These are phyloP conservation scores for Lacerta bilineata DNA, from an alignment of 2,797 vertebrate species.

Conservation along the genomic window DNA sequence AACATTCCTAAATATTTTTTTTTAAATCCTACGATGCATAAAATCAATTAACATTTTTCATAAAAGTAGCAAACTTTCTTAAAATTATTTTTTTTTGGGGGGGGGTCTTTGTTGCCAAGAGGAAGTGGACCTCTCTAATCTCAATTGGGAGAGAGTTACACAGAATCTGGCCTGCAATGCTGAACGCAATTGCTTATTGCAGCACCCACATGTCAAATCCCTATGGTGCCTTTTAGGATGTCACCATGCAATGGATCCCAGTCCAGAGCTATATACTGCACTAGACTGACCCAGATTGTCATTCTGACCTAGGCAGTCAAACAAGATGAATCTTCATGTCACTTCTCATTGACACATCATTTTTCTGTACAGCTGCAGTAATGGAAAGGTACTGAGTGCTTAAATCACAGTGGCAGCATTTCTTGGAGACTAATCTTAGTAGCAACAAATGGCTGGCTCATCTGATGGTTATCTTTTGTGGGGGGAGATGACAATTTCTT, in stretches of 20 bases:
- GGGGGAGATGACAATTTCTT: constrained; percentile 26
- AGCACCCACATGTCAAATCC: neutral
- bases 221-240: constrained; percentile 40
- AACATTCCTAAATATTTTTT: too few species aligned
- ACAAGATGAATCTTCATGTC: constrained; percentile 71
- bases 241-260: constrained; percentile 47
- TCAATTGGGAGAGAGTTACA: too few species aligned
- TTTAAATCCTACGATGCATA: too few species aligned
- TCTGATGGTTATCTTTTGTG: constrained; percentile 56
- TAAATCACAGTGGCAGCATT: constrained; percentile 65
- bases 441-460: constrained; percentile 52
- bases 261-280: constrained; percentile 40
- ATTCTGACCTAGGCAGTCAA: constrained; percentile 64
- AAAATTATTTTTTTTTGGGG: too few species aligned
- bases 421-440: constrained; percentile 45
- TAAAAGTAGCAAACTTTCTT: too few species aligned
- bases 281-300: constrained; percentile 56
- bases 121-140: too few species aligned
- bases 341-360: constrained; percentile 65
- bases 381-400: constrained; percentile 58
- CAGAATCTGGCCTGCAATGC: too few species aligned
- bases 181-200: too few species aligned
- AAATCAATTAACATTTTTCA: too few species aligned
- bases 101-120: too few species aligned
- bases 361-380: constrained; percentile 58